A percentile compares a stretch with the other conserved stretches of the same genome.
Conservation (phyloP, 30 jellyfish, hydroid and myxozoan species). For the Pseudorhiza aurosa region DNA sequence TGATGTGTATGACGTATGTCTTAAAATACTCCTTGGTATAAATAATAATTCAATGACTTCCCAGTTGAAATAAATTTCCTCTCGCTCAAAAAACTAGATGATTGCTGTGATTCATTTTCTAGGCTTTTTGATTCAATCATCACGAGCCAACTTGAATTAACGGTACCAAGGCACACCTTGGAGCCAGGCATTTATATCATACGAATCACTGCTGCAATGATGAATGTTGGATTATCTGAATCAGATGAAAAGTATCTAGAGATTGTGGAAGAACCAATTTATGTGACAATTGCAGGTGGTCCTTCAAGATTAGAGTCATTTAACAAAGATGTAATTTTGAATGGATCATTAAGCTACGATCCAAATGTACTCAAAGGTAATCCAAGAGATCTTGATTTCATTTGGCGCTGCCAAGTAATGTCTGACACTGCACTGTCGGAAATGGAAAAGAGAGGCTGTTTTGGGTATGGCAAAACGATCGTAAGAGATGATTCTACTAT, state of each 20-base stretch:
- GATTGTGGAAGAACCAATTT: conserved; percentile 18
- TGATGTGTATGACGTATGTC: too few relatives aligned
- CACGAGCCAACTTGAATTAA: conserved; percentile 48
- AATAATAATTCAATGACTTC: too few relatives aligned
- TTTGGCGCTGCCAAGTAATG: conserved; percentile 52
- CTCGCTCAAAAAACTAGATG: too few relatives aligned
- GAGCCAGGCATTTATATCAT: conserved; percentile 38
- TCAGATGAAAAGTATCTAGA: conserved; percentile 41
- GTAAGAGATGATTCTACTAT: conserved; percentile 10
- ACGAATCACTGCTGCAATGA: conserved; percentile 22
- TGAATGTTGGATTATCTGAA: conserved; percentile 42
- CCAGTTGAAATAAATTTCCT: too few relatives aligned
- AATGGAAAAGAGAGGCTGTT: conserved; percentile 60
- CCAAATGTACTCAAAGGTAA: conserved; percentile 27
- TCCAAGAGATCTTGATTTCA: conserved; percentile 7
- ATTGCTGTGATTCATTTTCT: too few relatives aligned
- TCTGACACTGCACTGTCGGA: conserved; percentile 30
- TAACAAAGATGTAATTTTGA: conserved; percentile 29
- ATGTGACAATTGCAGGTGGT: conserved; percentile 37
- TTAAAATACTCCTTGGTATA: too few relatives aligned
- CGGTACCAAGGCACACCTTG: conserved; percentile 17
- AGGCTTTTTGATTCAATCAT: too few relatives aligned
- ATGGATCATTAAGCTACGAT: conserved; percentile 43
- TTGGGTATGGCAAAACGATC: conserved; percentile 42
- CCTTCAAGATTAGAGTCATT: conserved; percentile 23